Evolutionary conservation across 2,797 vertebrate genomes (phyloP).

Genomic region (Cygnus olor): DNA sequence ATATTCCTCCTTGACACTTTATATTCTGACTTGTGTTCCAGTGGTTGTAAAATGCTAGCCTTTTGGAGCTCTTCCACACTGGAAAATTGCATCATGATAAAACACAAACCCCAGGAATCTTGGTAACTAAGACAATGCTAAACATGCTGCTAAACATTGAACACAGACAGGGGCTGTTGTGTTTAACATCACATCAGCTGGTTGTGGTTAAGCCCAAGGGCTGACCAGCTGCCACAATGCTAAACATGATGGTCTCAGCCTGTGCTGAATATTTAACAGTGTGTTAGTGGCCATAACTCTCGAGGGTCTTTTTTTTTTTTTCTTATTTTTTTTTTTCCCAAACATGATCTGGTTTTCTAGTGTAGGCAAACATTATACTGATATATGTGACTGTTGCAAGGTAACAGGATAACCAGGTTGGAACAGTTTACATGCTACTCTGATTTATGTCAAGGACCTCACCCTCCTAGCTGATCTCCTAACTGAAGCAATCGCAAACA

Average conservation of each 20-base stretch:
- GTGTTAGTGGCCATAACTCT: constrained; percentile 11
- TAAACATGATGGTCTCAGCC: constrained; percentile 1
- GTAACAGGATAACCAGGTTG: constrained; percentile 3
- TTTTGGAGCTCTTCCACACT: constrained; percentile 49
- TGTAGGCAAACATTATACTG: neutral
- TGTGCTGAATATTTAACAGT: neutral
- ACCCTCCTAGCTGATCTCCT: neutral
- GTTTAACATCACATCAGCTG: constrained; percentile 62
- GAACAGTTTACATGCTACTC: neutral
- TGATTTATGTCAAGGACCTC: constrained; percentile 2
- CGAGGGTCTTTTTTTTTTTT: neutral
- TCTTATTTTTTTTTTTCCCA: neutral
- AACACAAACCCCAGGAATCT: constrained; percentile 47
- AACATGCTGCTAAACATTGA: constrained; percentile 62
- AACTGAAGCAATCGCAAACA: neutral
- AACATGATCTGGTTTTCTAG: constrained; percentile 8
- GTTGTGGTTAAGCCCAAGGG: constrained; percentile 62
- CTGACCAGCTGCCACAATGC: constrained; percentile 44
- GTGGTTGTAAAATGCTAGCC: constrained; percentile 30
- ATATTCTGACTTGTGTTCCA: constrained; percentile 8
- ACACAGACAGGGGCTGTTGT: constrained; percentile 41
- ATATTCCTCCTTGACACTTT: neutral
- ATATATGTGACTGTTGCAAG: neutral
- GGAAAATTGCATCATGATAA: constrained; percentile 66
- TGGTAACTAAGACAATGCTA: constrained; percentile 69